Conservation (phyloP, 1,140 invertebrate genomes). For the Panagrolaimus sp. region DNA sequence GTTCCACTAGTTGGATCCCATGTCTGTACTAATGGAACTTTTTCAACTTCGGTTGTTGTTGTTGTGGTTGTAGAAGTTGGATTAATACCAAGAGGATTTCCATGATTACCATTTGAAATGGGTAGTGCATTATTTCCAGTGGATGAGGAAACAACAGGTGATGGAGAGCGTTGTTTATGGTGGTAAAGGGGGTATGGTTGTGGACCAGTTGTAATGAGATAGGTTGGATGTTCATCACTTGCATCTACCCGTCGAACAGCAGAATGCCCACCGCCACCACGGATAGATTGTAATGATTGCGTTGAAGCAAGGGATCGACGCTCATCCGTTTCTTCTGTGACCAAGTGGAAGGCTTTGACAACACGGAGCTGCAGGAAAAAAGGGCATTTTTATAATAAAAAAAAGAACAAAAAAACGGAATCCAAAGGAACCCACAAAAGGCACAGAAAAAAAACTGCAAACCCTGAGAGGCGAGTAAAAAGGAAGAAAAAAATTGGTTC, state of each 20-base stretch:
- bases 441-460: constrained; percentile 32
- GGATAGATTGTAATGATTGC: constrained; percentile 58
- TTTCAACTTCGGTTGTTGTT: constrained; percentile 18
- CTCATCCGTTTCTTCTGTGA: constrained; percentile 97
- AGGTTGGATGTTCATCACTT: constrained; percentile 14
- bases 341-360: constrained; percentile 99
- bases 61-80: neutral
- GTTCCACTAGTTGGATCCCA: constrained; percentile 35
- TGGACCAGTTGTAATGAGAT: constrained; percentile 38
- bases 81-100: neutral
- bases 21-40: constrained; percentile 18
- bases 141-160: constrained; percentile 18
- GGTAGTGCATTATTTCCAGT: neutral
- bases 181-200: constrained; percentile 56
- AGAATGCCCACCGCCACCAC: constrained; percentile 37
- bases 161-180: constrained; percentile 39
- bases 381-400: constrained; percentile 23
- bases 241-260: constrained; percentile 21
- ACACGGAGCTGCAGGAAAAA: constrained; percentile 78
- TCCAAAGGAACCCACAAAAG: constrained; percentile 15
- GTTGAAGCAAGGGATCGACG: constrained; percentile 71
- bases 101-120: constrained; percentile 14
- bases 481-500: constrained; percentile 35
- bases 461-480: constrained; percentile 39
- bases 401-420: constrained; percentile 21